Conservation (phyloP, 2,888 invertebrate genomes). For the Autographa pulchrina region DNA sequence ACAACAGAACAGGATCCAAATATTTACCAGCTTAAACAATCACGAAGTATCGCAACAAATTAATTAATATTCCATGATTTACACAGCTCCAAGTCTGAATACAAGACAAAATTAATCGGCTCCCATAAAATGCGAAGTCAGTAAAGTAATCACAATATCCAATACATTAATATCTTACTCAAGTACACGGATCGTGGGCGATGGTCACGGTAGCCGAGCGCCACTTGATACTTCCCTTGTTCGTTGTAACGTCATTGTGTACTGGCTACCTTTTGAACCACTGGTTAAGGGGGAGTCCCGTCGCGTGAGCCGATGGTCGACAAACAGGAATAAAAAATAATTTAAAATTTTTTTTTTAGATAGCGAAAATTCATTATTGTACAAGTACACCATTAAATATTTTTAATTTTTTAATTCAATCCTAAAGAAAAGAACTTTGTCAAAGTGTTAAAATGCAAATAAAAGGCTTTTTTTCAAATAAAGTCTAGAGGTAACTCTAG, state of each 20-base stretch:
- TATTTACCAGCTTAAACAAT: neutral
- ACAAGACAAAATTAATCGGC: slow-evolving; percentile 33
- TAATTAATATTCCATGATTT: slow-evolving; percentile 18
- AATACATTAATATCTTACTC: slow-evolving; percentile 53
- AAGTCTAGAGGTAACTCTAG: too few relatives aligned
- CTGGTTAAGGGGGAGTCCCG: slow-evolving; percentile 24
- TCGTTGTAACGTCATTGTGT: slow-evolving; percentile 54
- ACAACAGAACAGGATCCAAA: slow-evolving; percentile 15
- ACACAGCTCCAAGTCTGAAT: slow-evolving; percentile 30
- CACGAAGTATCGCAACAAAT: slow-evolving; percentile 23
- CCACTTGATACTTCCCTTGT: slow-evolving; percentile 59
- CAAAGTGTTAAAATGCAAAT: too few relatives aligned
- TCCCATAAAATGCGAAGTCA: slow-evolving; percentile 50
- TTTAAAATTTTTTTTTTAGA: neutral
- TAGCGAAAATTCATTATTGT: too few relatives aligned
- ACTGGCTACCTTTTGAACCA: slow-evolving; percentile 36
- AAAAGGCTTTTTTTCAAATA: too few relatives aligned
- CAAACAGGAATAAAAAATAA: neutral
- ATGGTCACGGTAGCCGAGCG: slow-evolving; percentile 57
- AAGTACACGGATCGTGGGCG: slow-evolving; percentile 53
- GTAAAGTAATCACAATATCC: slow-evolving; percentile 48
- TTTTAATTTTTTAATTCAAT: too few relatives aligned
- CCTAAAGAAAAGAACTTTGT: too few relatives aligned
- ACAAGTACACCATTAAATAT: too few relatives aligned
- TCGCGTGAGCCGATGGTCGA: slow-evolving; percentile 10